Evolutionary conservation across 2,113 vertebrate genomes (phyloP), one percentile per base, ranked within the genome.

Genomic region (Cochlearius cochlearius): DNA sequence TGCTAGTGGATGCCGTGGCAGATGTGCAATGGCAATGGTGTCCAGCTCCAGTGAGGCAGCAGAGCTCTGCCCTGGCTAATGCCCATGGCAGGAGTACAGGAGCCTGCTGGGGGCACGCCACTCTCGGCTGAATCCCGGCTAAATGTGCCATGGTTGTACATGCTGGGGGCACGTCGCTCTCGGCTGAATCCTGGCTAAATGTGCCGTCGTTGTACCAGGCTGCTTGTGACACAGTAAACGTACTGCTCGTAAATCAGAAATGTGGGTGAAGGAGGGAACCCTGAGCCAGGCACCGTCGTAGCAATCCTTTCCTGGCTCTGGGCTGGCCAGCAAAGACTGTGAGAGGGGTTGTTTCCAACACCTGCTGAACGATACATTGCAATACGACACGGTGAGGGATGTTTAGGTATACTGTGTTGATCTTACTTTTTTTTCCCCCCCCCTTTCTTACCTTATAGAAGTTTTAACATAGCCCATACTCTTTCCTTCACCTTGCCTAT

Each of bases 301-400:
- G 56, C 23, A 10, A 11, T 43, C 34, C 56, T 67, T 56, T 30
- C 34, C 34, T 1, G 0, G 50, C 27, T 43, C 47, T 15, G 13
- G 38, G 7, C 43, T 58, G 3, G 3, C 38, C 67, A 47, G 14
- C 14, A 56, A 74, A 81, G 45, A 16, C 30, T 50, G 3, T 4
- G 17, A 32, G 32, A 30, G 8, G 26, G 41, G 23, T 30, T 25
- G 18, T 39, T 91, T 67, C 15, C 16, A 58, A 21, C 29, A 16
- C 1, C 1, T 21, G 4, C 45, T 45, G 25, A 80, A 39, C 0
- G 1, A 34, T 18, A 27, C 1, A 2, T 14, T 55, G 38, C 73
- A 43, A 27, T 38, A 30, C 32, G 55, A 7, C 0, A 1, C 72
- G 14, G 15, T 72, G 30, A 62, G 29, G 50, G 27, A 19, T 85